A percentile compares a stretch with the other conserved stretches of the same genome.
These are phyloP conservation scores for Desmophyllum pertusum DNA, from an alignment of 92 coral and sea anemone species.

Conservation along the genomic window DNA sequence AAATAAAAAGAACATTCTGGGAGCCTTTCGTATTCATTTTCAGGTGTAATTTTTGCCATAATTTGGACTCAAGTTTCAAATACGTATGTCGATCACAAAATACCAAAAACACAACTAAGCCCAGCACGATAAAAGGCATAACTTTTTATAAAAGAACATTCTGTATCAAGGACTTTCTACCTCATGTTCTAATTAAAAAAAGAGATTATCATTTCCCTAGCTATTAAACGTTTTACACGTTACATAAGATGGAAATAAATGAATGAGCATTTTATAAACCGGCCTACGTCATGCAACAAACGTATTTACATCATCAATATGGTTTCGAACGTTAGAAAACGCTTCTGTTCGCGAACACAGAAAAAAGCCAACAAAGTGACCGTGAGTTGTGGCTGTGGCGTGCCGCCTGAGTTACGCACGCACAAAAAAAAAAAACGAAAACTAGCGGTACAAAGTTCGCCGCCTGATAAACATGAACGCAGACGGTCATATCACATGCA, in stretches of 20 bases:
- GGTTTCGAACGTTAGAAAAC: not conserved
- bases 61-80: not conserved
- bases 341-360: not conserved
- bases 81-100: not conserved
- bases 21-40: not conserved
- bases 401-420: not conserved
- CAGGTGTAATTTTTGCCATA: not conserved
- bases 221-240: no score
- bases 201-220: not conserved
- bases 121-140: not conserved
- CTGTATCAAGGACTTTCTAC: not conserved
- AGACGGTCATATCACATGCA: slow-evolving; percentile 6
- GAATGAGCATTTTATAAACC: no score
- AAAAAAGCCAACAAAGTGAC: not conserved
- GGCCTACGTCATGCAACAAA: no score
- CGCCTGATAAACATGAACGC: not conserved
- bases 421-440: no score
- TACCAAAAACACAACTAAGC: not conserved
- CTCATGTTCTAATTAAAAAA: no score
- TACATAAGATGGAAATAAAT: no score
- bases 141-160: not conserved
- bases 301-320: no score
- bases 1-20: not conserved
- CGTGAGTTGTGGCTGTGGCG: not conserved
- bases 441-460: slow-evolving; percentile 15